Percentiles rank a stretch among this genome's conserved stretches.
These are phyloP conservation scores for Lymantria dispar DNA, from an alignment of 2,888 invertebrate genomes.

Conservation along the genomic window DNA sequence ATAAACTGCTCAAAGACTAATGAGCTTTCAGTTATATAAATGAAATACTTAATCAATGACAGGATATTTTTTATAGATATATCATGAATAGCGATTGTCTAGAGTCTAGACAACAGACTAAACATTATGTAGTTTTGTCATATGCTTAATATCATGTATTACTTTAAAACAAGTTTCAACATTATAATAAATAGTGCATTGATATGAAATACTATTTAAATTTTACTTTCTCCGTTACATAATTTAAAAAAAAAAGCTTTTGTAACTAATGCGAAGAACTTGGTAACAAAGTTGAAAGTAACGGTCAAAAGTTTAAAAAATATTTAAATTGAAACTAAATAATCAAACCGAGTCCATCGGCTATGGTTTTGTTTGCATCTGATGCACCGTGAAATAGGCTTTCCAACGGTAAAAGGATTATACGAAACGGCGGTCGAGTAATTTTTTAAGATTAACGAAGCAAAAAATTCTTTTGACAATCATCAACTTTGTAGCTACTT, in stretches of 20 bases:
- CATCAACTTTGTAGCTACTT: background rate
- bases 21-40: too few relatives aligned
- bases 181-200: background rate
- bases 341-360: slow-evolving; percentile 1
- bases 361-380: slow-evolving; percentile 5
- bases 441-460: slow-evolving; percentile 3
- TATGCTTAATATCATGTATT: background rate
- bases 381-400: slow-evolving; percentile 28
- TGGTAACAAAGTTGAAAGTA: background rate
- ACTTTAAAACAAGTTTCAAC: background rate
- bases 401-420: slow-evolving; percentile 24
- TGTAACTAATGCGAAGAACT: background rate
- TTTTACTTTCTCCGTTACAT: background rate
- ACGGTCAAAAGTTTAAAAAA: background rate
- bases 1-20: too few relatives aligned
- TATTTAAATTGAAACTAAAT: background rate
- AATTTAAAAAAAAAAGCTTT: background rate
- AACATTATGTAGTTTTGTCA: background rate
- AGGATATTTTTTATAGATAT: too few relatives aligned
- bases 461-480: background rate
- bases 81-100: background rate
- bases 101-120: background rate
- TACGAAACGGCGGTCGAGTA: slow-evolving; percentile 20
- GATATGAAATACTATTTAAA: background rate
- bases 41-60: too few relatives aligned